Percentiles rank a stretch among this genome's conserved stretches.
Evolutionary conservation across 2,888 invertebrate species (phyloP).

Genomic region (Meta bourneti): DNA sequence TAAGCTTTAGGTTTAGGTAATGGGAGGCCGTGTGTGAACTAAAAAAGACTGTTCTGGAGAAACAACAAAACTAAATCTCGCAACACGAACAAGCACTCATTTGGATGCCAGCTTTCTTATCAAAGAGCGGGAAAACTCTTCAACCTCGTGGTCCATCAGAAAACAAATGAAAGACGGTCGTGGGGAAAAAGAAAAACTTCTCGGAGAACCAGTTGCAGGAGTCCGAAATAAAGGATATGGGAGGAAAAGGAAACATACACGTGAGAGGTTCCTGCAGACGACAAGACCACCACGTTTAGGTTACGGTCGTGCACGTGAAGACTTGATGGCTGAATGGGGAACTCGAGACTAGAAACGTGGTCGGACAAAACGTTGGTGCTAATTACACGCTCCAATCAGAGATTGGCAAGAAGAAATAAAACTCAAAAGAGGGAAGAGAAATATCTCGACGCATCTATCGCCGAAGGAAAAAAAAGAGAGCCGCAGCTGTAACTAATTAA

Average conservation of each 20-base stretch:
- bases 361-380: constrained; percentile 16
- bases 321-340: constrained; percentile 21
- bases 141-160: too few relatives aligned
- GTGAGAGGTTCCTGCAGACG: constrained; percentile 13
- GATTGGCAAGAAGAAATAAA: background rate
- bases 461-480: background rate
- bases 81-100: too few relatives aligned
- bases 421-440: background rate
- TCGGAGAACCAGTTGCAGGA: background rate
- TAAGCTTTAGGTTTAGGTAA: too few relatives aligned
- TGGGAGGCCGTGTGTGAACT: too few relatives aligned
- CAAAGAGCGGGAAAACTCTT: too few relatives aligned
- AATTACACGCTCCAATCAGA: constrained; percentile 14
- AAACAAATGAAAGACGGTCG: too few relatives aligned
- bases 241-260: background rate
- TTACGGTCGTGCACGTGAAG: constrained; percentile 38
- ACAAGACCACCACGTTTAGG: constrained; percentile 2
- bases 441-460: too few relatives aligned
- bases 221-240: background rate
- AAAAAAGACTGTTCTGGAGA: too few relatives aligned
- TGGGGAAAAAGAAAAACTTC: background rate
- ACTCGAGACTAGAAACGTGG: constrained; percentile 18
- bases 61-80: too few relatives aligned
- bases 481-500: constrained; percentile 30
- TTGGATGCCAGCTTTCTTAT: too few relatives aligned